Evolutionary conservation across 2,797 vertebrate species (phyloP), one percentile per base, ranked within the genome.

Genomic region (Acrossocheilus fasciatus): DNA sequence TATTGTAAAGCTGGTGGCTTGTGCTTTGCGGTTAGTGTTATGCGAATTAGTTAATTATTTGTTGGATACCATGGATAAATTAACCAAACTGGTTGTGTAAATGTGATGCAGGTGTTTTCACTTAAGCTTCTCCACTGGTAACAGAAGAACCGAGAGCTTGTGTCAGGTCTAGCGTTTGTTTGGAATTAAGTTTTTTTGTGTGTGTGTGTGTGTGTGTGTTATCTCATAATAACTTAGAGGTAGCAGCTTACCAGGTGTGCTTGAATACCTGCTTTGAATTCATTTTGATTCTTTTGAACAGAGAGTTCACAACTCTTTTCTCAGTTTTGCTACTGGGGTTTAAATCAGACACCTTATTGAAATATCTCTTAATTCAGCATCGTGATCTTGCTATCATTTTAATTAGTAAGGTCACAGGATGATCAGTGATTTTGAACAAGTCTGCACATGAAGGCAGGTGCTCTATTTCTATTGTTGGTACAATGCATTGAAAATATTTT

Each of bases 61-160:
- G 34, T 68, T 17, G 17, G 66, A 34, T 17, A 8, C 14, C 30
- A 8, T 36, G 30, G 30, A 36, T 36, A 68, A 68, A 68, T 68
- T 4, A 17, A 68, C 2, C 30, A 68, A 36, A 68, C 36, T 36
- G 15, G 14, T 4, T 68, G 30, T 36, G 30, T 68, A 68, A 68
- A 68, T 68, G 34, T 68, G 66, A 34, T 36, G 30, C 66, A 68
- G 66, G 66, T 68, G 34, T 68, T 68, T 68, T 68, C 30, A 68
- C 64, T 34, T 66, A 17, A 66, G 26, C 12, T 66, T 34, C 26
- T 15, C n/a, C 14, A 2, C 64, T 15, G n/a, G 0, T 66, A 15
- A 68, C 6, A 68, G 30, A 30, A 17, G 64, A 66, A 36, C 5
- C 64, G 36, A 68, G 30, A 68, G 64, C 5, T 30, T 66, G n/a